These are phyloP conservation scores for Hyposoter didymator DNA, from an alignment of 2,888 invertebrate genomes.

Conservation along the genomic window DNA sequence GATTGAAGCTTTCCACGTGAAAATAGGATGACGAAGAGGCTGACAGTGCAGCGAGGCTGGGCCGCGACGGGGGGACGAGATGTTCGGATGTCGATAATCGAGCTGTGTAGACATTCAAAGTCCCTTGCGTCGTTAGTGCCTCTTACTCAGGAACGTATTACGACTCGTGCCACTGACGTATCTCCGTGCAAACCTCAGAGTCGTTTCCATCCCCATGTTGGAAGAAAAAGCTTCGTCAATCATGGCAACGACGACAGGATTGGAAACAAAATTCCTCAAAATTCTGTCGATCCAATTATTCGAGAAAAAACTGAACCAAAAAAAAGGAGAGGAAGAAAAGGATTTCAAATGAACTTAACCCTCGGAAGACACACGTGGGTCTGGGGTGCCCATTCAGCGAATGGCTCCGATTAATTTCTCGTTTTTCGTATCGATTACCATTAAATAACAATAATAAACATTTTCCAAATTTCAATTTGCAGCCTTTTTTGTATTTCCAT, in stretches of 20 bases:
- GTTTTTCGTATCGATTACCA: not conserved
- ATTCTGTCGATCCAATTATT: not conserved
- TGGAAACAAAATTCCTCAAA: not conserved
- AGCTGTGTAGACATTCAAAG: slow-evolving; percentile 45
- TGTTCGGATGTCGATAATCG: slow-evolving; percentile 57
- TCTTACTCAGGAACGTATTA: slow-evolving; percentile 42
- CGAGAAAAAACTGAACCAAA: not conserved
- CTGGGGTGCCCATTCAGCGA: too few species aligned
- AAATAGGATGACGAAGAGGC: slow-evolving; percentile 29
- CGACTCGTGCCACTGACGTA: slow-evolving; percentile 25
- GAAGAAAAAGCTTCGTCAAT: not conserved
- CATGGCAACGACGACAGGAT: not conserved
- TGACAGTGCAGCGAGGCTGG: slow-evolving; percentile 12
- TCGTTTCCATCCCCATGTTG: slow-evolving; percentile 6
- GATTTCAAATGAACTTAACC: too few species aligned
- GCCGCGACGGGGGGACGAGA: not conserved
- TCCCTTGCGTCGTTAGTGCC: slow-evolving; percentile 45
- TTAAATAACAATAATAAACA: too few species aligned
- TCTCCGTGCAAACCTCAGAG: not conserved
- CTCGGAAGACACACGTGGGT: too few species aligned
- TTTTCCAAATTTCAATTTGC: too few species aligned
- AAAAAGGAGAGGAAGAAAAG: too few species aligned
- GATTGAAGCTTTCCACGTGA: slow-evolving; percentile 52
- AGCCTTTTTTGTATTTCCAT: too few species aligned
- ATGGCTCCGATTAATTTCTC: too few species aligned